Conservation (phyloP, 2,797 vertebrate species). For the Spheniscus humboldti region DNA sequence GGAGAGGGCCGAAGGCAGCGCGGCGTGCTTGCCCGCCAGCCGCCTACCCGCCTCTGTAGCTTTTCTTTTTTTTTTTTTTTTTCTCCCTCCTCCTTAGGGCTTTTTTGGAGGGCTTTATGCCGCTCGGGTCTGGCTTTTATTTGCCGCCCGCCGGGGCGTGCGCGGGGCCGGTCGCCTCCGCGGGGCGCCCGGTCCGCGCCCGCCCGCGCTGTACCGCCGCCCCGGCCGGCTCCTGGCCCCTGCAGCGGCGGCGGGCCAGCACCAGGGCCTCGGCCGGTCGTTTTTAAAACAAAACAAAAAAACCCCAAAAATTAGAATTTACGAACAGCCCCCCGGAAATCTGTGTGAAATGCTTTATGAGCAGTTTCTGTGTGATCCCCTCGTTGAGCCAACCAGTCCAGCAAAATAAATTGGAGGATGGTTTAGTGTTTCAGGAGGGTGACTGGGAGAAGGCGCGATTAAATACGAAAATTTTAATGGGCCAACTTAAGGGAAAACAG, state of each 20-base stretch:
- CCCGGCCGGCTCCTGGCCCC: background rate
- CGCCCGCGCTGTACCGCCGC: background rate
- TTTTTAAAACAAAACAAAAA: background rate
- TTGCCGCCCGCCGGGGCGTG: background rate
- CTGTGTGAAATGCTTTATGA: background rate
- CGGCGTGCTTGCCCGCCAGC: background rate
- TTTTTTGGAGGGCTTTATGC: background rate
- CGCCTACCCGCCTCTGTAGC: too few relatives aligned
- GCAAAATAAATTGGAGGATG: background rate
- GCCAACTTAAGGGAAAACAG: background rate
- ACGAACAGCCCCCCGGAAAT: background rate
- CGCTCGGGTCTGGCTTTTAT: background rate
- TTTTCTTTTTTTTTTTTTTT: too few relatives aligned
- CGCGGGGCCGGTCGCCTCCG: background rate
- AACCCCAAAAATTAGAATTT: background rate
- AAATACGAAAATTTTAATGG: background rate
- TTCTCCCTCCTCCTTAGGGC: too few relatives aligned
- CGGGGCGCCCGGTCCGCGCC: background rate
- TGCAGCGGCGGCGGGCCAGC: background rate
- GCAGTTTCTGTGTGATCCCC: background rate
- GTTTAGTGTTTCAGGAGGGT: background rate
- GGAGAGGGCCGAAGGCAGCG: background rate
- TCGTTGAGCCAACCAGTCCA: background rate
- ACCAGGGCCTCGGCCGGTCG: background rate
- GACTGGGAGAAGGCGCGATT: background rate